Evolutionary conservation across 2,113 vertebrate species (phyloP), one percentile per base, ranked within the genome.

Genomic region (Spermophilus dauricus): DNA sequence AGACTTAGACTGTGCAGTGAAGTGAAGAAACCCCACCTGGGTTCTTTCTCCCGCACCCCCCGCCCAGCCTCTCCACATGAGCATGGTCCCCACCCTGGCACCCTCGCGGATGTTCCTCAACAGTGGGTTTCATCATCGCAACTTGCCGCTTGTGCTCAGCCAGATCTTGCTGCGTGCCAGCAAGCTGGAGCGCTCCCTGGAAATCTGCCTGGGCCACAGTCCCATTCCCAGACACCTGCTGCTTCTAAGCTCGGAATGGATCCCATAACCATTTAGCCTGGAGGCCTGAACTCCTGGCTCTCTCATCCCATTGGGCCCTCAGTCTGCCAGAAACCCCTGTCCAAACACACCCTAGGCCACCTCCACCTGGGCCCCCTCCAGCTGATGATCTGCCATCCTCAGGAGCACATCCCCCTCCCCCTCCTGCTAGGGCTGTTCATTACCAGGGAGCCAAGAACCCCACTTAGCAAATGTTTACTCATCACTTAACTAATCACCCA

Each of bases 181-280:
- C 91, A 82, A 76, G 92, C 94, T 94, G 95, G 89, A 97, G 88
- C 75, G 65, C 94, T 98, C 83, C 88, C 98, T 98, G 98, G 98
- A 98, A 98, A 93, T 42, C 93, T 97, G 97, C 96, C 97, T 96
- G 26, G 28, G 98, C 42, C 0, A 69, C 91, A 96, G 98, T 98
- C 98, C 98, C 78, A 17, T 97, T 98, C 97, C 98, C 97, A 98
- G 97, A 96, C 97, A 98, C 97, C 96, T 97, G 97, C 97, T 97
- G 95, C 96, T 97, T 98, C 97, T 96, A 91, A 92, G 98, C 87
- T 61, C n/a, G 0, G 96, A 97, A 95, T 96, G 94, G 86, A 81
- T 97, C 97, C 97, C 96, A 45, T 80, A 92, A 82, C 88, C 70
- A 1, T 65, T 98, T 93, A 95, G 14, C 77, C 93, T 91, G 89